Base-by-base conservation (phyloP, 1,140 invertebrate genomes). In the Mylabris phalerata region DNA sequence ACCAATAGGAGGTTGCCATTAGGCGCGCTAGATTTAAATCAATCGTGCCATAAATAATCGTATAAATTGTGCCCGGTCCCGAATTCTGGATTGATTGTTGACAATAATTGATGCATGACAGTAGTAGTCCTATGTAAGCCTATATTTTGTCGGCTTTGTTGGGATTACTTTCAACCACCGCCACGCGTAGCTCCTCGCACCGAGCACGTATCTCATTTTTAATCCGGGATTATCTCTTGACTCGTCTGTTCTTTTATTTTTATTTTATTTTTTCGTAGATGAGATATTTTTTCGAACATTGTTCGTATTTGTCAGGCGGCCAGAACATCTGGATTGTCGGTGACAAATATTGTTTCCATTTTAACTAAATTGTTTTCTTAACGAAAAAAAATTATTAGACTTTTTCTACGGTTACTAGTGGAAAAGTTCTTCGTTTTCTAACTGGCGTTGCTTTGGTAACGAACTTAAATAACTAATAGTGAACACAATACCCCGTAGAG, bases 191-290 rank as follows among this genome's bases (percentile, higher is more conserved):
- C 51, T 63, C 55, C 25, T 50, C 55, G 42, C 47, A 46, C 50
- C 52, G 47, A 59, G 62, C 67, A 67, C 67, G 67, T 69, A 65
- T 65, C 66, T 69, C 69, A 68, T 71, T 69, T 71, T 69, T 69
- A 71, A 69, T 71, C 69, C 65, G 64, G 32, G 66, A 69, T 69
- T 69, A 68, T 66, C 64, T 50, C 51, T 26, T 50, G 50, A 64
- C 57, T 61, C 61, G 59, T 60, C 60, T 59, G 59, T 64, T 65
- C 32, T 4, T 32, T 32, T 7, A 5, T 32, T 32, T 32, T 32
- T 32, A 4, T 5, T 32, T 32, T 32, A 4, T 32, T 5, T 32
- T 32, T 32, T 32, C 32, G 32, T 32, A 7, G 7, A 32, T 3
- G 19, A 19, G 19, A 19, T 19, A 19, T 19, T 19, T 68, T 68